A percentile compares a stretch with the other conserved stretches of the same genome.
Evolutionary conservation across 2,113 vertebrate species (phyloP).

Genomic region (Nesogale talazaci): DNA sequence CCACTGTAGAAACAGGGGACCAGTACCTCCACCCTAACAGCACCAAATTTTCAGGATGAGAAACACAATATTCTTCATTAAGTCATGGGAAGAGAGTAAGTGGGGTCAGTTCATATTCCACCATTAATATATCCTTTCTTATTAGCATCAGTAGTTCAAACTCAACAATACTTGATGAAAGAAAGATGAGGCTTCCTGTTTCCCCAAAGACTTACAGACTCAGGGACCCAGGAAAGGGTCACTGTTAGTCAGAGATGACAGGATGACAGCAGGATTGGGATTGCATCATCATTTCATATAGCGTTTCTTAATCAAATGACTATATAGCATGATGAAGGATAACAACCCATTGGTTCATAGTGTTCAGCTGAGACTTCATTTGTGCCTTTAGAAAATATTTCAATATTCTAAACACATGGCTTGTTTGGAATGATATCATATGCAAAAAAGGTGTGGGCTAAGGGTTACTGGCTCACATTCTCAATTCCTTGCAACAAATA

Average conservation of each 20-base stretch:
- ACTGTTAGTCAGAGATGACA: no score
- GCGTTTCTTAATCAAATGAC: no score
- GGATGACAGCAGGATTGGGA: no score
- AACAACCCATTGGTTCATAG: neutral
- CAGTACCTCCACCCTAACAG: neutral
- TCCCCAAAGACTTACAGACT: no score
- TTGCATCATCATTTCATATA: no score
- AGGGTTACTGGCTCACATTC: rapidly evolving
- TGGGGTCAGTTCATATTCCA: neutral
- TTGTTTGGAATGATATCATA: neutral
- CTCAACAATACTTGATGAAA: no score
- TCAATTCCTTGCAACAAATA: neutral
- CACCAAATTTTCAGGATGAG: neutral
- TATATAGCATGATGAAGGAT: neutral
- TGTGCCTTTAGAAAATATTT: neutral
- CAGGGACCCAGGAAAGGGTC: no score
- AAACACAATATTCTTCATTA: neutral
- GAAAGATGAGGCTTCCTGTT: no score
- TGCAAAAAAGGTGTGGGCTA: neutral
- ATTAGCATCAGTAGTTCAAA: no score
- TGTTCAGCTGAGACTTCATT: rapidly evolving
- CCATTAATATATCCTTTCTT: neutral
- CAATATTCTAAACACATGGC: rapidly evolving
- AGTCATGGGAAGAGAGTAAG: neutral
- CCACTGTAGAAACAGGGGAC: neutral